Evolutionary conservation across 2,797 vertebrate genomes (phyloP), one percentile per base, ranked within the genome.

Genomic region (Australoheros facetus): DNA sequence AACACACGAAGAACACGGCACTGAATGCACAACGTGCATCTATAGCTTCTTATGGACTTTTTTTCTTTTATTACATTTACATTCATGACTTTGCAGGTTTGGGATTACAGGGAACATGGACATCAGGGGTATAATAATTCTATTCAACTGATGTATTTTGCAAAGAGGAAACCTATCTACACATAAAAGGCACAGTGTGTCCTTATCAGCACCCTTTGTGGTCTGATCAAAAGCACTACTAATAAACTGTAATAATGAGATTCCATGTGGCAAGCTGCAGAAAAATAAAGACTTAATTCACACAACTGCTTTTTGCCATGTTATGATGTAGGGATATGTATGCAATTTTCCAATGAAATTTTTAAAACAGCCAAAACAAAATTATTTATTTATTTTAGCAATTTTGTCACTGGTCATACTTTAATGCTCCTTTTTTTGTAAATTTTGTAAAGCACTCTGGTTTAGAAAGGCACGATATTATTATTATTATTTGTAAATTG

Each of bases 21-120:
- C 28, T 73, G 1, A 64, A 64, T 32, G 56, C 77, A 78, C 57
- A 42, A 76, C 62, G 45, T 55, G 17, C 30, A 80, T 56, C 62
- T 75, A 17, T 13, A 73, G 26, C 34, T 60, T 34, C 3, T 30
- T 0, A n/a, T 4, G 1, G 26, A 69, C 28, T 30, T 51, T 7
- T 51, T 7, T 51, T 7, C 51, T 28, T 1, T 30, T 45, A 30
- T 32, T 12, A 30, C 10, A 69, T 51, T 45, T 69, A n/a, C 19
- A 4, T 8, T 51, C 7, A 51, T 6, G 2, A 69, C 9, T 3
- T 1, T 66, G 62, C 62, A 69, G 45, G 30, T 69, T 69, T 19
- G 45, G 1, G 10, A 69, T 28, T 53, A 53, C 45, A 69, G 26
- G 10, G 0, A 51, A 32, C 45, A n/a, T 32, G 6, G 45, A 69